A percentile compares a stretch with the other conserved stretches of the same genome.
phyloP scores from a whole-genome alignment of 2,888 invertebrate genomes.

The Callyntrura sp. region DNA sequence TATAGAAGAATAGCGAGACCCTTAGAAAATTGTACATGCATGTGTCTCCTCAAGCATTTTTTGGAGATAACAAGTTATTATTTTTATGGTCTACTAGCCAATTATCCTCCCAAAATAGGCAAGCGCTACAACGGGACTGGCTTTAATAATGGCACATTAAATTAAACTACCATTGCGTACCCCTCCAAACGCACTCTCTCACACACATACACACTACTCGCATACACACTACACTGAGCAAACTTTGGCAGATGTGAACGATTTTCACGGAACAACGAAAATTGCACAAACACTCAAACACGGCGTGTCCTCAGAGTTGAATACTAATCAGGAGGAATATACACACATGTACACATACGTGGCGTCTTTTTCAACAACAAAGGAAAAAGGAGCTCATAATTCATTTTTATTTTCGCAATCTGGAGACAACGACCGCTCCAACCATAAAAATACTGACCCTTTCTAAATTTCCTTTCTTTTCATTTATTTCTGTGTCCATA shows the following conservation, averaged over 20 bases:
- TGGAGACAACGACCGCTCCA: slow-evolving; percentile 47
- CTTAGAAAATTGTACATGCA: neutral
- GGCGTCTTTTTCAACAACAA: neutral
- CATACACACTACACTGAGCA: neutral
- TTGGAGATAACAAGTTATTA: neutral
- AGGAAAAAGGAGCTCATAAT: neutral
- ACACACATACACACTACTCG: neutral
- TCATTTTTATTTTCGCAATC: slow-evolving; percentile 49
- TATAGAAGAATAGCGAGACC: neutral
- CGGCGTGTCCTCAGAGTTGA: no score
- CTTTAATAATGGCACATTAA: neutral
- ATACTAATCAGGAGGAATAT: no score
- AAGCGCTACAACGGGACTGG: neutral
- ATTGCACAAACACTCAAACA: neutral
- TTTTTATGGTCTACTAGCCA: slow-evolving; percentile 45
- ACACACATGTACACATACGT: no score
- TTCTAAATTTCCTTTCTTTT: slow-evolving; percentile 5
- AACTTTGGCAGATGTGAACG: no score
- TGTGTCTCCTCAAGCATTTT: no score
- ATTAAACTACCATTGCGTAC: neutral
- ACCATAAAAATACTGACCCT: slow-evolving; percentile 23
- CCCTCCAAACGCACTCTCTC: neutral
- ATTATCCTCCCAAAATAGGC: slow-evolving; percentile 56
- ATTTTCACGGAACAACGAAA: no score
- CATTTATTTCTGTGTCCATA: neutral